A percentile compares a stretch with the other conserved stretches of the same genome.
Conservation (phyloP, 2,797 vertebrate genomes). For the Euthynnus affinis region DNA sequence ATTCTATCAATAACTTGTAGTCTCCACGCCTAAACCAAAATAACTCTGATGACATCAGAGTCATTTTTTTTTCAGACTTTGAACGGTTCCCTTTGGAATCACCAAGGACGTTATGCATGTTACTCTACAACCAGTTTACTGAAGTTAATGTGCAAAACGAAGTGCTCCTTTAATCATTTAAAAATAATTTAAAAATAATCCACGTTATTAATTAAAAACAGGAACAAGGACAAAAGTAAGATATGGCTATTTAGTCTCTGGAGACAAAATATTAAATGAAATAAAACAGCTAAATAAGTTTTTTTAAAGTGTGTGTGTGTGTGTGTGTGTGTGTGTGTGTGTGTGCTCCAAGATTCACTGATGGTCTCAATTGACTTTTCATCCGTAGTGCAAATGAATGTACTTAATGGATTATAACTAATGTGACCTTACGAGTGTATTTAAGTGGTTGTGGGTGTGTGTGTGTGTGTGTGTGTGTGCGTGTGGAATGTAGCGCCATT, state of each 20-base stretch:
- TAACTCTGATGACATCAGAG: too few relatives aligned
- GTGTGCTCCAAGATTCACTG: background rate
- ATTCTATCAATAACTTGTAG: too few relatives aligned
- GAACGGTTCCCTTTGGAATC: too few relatives aligned
- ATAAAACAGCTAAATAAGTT: background rate
- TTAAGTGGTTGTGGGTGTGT: background rate
- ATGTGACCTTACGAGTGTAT: background rate
- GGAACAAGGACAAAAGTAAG: background rate
- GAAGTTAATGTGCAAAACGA: too few relatives aligned
- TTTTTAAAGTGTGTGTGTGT: too few relatives aligned
- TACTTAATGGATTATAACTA: background rate
- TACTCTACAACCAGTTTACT: too few relatives aligned
- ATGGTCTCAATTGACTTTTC: background rate
- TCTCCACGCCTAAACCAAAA: too few relatives aligned
- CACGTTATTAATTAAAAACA: too few relatives aligned
- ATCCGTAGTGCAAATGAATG: background rate
- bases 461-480: background rate
- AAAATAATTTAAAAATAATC: too few relatives aligned
- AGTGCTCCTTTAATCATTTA: too few relatives aligned
- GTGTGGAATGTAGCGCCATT: conserved; percentile 6
- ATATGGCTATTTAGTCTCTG: background rate
- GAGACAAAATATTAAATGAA: background rate
- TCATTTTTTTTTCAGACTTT: too few relatives aligned
- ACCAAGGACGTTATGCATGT: too few relatives aligned
- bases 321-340: background rate